phyloP scores from a whole-genome alignment of 2,888 invertebrate species.

The Prosopocoilus inquinatus region DNA sequence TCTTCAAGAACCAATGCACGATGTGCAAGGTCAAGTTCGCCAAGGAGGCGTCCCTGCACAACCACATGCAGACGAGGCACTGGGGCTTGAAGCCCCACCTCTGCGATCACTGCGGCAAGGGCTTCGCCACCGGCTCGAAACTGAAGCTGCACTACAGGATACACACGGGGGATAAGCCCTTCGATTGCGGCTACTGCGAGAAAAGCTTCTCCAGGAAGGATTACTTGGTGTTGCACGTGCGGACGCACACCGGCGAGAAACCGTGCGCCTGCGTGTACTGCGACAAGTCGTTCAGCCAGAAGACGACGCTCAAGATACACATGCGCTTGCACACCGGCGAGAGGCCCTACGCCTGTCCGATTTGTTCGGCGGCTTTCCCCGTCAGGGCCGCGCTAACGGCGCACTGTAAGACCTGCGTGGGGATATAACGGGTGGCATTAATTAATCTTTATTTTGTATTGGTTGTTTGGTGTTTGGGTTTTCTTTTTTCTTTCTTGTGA shows the following conservation, averaged over 20 bases:
- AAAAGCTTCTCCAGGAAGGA: slow-evolving; percentile 37
- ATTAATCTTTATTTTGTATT: too few species aligned
- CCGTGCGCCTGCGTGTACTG: slow-evolving; percentile 44
- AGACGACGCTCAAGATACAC: slow-evolving; percentile 40
- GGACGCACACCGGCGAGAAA: slow-evolving; percentile 43
- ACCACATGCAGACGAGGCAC: slow-evolving; percentile 40
- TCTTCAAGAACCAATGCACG: slow-evolving; percentile 23
- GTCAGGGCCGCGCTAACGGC: slow-evolving; percentile 60
- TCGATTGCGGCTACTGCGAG: slow-evolving; percentile 33
- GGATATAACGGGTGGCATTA: too few species aligned
- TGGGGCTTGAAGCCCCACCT: slow-evolving; percentile 36
- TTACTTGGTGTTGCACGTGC: slow-evolving; percentile 39
- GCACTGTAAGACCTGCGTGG: slow-evolving; percentile 37
- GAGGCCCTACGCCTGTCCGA: slow-evolving; percentile 51
- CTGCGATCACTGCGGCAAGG: slow-evolving; percentile 42
- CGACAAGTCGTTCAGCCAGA: slow-evolving; percentile 41
- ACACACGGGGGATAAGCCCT: slow-evolving; percentile 35
- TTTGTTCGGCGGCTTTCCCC: slow-evolving; percentile 59
- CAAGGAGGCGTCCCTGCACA: slow-evolving; percentile 39
- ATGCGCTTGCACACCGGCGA: slow-evolving; percentile 41
- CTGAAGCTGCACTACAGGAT: slow-evolving; percentile 28
- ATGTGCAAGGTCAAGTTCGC: slow-evolving; percentile 45
- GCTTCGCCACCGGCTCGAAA: slow-evolving; percentile 28
- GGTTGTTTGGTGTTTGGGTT: too few species aligned
- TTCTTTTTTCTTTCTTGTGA: too few species aligned